These are phyloP conservation scores for Lycocerus yunnanus DNA, from an alignment of 2,888 invertebrate genomes.

Conservation along the genomic window DNA sequence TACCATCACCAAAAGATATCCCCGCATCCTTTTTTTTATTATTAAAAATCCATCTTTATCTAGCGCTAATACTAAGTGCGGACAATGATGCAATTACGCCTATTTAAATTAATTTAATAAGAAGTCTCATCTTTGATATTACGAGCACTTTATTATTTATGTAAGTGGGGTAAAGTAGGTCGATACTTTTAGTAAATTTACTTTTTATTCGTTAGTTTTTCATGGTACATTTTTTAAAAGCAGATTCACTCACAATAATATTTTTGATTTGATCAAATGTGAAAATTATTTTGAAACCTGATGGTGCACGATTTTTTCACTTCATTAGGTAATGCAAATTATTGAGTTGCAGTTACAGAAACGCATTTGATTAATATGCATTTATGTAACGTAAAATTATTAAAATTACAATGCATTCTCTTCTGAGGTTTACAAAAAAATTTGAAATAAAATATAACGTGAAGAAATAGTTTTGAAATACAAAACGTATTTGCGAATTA, in stretches of 20 bases:
- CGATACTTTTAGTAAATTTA: constrained; percentile 2
- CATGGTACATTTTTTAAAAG: neutral
- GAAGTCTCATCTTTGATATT: constrained; percentile 19
- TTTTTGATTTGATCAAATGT: neutral
- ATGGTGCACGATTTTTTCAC: neutral
- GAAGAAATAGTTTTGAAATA: neutral
- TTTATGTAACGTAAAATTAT: neutral
- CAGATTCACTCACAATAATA: neutral
- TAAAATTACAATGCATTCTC: neutral
- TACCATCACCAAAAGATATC: constrained; percentile 39
- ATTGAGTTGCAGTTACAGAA: neutral
- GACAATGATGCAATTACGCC: constrained; percentile 16
- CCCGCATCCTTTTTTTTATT: constrained; percentile 2
- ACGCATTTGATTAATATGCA: neutral
- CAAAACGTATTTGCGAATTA: neutral
- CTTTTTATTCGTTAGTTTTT: neutral
- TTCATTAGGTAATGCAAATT: neutral
- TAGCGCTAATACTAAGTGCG: neutral
- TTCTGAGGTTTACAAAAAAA: neutral
- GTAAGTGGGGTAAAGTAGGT: constrained; percentile 21
- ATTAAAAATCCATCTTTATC: neutral
- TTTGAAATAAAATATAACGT: neutral
- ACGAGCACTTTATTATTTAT: constrained; percentile 5
- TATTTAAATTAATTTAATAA: constrained; percentile 16
- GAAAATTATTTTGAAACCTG: neutral